These are phyloP conservation scores for Mallateleia sp. DNA, from an alignment of 2,888 invertebrate genomes.

Conservation along the genomic window DNA sequence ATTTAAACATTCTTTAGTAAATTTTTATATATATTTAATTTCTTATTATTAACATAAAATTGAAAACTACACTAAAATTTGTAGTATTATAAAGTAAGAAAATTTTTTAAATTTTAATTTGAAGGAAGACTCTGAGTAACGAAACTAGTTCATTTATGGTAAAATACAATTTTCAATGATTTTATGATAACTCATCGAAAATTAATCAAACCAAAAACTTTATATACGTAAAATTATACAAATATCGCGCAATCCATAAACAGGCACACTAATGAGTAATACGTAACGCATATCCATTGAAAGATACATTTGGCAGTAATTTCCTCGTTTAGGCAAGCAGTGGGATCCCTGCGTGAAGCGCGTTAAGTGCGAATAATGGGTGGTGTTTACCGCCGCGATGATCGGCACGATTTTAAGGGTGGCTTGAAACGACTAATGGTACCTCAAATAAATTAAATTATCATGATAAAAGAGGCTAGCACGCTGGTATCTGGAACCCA, in stretches of 20 bases:
- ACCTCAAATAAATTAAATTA: slow-evolving; percentile 89
- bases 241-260: slow-evolving; percentile 27
- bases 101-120: too few relatives aligned
- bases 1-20: too few relatives aligned
- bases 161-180: too few relatives aligned
- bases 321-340: slow-evolving; percentile 81
- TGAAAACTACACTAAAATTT: too few relatives aligned
- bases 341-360: slow-evolving; percentile 79
- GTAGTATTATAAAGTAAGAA: too few relatives aligned
- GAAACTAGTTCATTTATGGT: too few relatives aligned
- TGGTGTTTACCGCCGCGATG: slow-evolving; percentile 87
- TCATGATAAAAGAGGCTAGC: slow-evolving; percentile 87
- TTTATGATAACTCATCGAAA: too few relatives aligned
- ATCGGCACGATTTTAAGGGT: slow-evolving; percentile 87
- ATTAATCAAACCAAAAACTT: too few relatives aligned
- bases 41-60: too few relatives aligned
- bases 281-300: slow-evolving; percentile 48
- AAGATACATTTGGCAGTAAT: slow-evolving; percentile 70
- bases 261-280: slow-evolving; percentile 27
- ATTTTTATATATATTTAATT: too few relatives aligned
- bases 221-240: too few relatives aligned
- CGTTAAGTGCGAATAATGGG: slow-evolving; percentile 87
- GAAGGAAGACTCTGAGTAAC: too few relatives aligned
- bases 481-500: slow-evolving; percentile 63
- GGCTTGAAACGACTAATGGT: slow-evolving; percentile 87